Percentiles rank a stretch among this genome's conserved stretches.
phyloP scores from a whole-genome alignment of 2,888 invertebrate species.

The Caenorhabditis becei region DNA sequence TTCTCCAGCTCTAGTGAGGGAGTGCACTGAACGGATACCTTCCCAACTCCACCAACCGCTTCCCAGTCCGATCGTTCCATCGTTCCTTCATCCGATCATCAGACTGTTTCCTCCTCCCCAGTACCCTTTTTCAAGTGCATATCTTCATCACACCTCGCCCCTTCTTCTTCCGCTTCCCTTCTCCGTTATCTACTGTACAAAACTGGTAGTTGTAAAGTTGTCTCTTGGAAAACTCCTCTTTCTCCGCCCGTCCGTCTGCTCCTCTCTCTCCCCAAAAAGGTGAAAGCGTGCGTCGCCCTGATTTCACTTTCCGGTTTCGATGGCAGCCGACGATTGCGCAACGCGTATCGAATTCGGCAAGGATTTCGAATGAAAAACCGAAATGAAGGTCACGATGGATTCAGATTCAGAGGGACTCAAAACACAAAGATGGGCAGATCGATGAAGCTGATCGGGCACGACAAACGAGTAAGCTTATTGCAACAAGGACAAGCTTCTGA shows the following conservation, averaged over 20 bases:
- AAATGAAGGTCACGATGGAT: conserved; percentile 43
- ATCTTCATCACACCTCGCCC: conserved; percentile 31
- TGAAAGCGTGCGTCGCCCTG: conserved; percentile 48
- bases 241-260: conserved; percentile 25
- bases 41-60: no score
- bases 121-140: conserved; percentile 34
- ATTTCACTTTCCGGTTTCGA: conserved; percentile 61
- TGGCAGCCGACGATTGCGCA: conserved; percentile 46
- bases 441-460: neutral
- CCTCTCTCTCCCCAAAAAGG: conserved; percentile 35
- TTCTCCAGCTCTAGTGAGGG: no score
- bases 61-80: neutral
- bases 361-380: conserved; percentile 32
- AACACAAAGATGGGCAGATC: neutral
- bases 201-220: conserved; percentile 61
- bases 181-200: conserved; percentile 52
- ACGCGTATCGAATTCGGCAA: conserved; percentile 27
- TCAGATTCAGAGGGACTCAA: neutral
- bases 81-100: conserved; percentile 22
- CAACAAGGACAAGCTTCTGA: conserved; percentile 26
- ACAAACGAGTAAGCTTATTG: conserved; percentile 6
- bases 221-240: conserved; percentile 31
- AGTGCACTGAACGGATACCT: no score
- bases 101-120: conserved; percentile 44
- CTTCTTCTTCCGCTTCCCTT: conserved; percentile 49